phyloP scores from a whole-genome alignment of 2,797 vertebrate species.

The Gymnothorax javanicus region DNA sequence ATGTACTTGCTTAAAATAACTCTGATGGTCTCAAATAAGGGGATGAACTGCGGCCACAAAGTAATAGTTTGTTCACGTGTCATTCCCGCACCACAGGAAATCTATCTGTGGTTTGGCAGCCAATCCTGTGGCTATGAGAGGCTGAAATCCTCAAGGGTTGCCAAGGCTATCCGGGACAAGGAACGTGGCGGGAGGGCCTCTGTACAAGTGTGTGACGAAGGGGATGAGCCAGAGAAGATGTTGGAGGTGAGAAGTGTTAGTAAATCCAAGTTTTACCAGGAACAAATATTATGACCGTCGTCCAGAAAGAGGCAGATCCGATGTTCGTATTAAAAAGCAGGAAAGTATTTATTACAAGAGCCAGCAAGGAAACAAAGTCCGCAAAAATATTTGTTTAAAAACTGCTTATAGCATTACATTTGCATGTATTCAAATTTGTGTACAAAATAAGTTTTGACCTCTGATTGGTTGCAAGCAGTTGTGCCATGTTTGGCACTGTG shows the following conservation, averaged over 20 bases:
- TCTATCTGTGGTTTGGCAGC: constrained; percentile 86
- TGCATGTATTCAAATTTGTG: too few species aligned
- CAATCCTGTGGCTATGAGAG: constrained; percentile 79
- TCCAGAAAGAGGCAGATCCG: too few species aligned
- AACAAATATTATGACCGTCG: too few species aligned
- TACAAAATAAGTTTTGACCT: too few species aligned
- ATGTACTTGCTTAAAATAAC: not conserved
- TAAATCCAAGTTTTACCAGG: too few species aligned
- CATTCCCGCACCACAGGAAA: constrained; percentile 66
- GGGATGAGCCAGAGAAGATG: constrained; percentile 57
- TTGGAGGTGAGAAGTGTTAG: constrained; percentile 50
- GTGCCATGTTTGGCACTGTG: too few species aligned
- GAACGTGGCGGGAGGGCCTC: constrained; percentile 81
- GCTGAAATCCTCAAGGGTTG: constrained; percentile 82
- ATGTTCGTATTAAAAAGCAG: too few species aligned
- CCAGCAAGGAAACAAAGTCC: too few species aligned
- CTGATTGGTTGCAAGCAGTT: too few species aligned
- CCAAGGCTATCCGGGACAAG: constrained; percentile 84
- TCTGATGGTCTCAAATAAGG: not conserved
- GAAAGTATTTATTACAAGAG: too few species aligned
- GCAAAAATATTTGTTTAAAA: too few species aligned
- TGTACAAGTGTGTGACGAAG: constrained; percentile 59
- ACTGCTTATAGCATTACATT: too few species aligned
- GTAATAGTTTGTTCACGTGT: not conserved
- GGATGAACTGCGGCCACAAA: not conserved